Conservation (phyloP, 2,113 vertebrate species). For the Lycocorax pyrrhopterus region DNA sequence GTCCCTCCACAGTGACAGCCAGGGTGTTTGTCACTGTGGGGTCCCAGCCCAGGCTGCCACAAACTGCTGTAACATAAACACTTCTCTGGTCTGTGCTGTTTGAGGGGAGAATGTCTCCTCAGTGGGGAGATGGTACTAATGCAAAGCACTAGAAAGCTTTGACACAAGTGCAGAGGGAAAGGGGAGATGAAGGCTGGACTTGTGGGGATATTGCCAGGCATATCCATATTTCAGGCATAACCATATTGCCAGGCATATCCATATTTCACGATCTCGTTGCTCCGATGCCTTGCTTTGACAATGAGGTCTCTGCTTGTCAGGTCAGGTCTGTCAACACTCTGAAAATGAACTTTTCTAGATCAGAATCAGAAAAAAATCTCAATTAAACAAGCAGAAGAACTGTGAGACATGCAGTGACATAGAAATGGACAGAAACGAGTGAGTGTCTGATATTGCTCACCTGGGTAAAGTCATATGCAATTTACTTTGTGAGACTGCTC, state of each 20-base stretch:
- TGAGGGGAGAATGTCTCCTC: neutral
- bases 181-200: neutral
- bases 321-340: neutral
- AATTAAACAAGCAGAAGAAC: neutral
- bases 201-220: neutral
- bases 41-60: neutral
- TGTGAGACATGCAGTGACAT: neutral
- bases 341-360: neutral
- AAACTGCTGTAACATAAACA: neutral
- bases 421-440: neutral
- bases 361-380: neutral
- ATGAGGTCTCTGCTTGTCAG: neutral
- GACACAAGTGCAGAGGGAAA: neutral
- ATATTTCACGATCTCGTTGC: fast-evolving
- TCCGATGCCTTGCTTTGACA: neutral
- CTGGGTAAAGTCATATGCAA: neutral
- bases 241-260: neutral
- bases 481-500: neutral
- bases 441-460: neutral
- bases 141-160: neutral
- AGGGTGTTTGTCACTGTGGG: neutral
- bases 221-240: neutral
- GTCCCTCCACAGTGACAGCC: neutral
- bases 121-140: neutral
- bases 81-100: neutral